Evolutionary conservation across 2,113 vertebrate genomes (phyloP).

Genomic region (Hypocryptadius cinnamomeus): DNA sequence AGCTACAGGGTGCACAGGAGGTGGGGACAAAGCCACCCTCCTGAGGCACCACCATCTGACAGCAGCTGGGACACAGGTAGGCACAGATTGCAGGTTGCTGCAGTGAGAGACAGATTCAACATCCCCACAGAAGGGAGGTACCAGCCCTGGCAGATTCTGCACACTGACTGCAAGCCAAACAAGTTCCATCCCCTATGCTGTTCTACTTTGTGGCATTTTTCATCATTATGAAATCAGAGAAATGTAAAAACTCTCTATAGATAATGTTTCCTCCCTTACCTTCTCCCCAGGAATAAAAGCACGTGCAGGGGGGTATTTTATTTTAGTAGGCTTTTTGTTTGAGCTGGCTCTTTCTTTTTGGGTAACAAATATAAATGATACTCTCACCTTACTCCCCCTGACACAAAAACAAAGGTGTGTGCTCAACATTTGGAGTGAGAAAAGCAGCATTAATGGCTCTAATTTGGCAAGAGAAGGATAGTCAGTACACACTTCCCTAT

Average conservation of each 20-base stretch:
- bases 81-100: neutral
- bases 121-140: neutral
- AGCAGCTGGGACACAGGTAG: conserved; percentile 9
- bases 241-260: neutral
- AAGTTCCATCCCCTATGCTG: neutral
- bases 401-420: neutral
- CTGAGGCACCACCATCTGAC: neutral
- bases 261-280: neutral
- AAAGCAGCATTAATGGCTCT: neutral
- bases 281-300: neutral
- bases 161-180: neutral
- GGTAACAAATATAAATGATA: neutral
- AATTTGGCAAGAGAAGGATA: neutral
- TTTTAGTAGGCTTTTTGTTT: neutral
- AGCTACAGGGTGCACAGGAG: neutral
- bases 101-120: neutral
- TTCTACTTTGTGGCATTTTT: neutral
- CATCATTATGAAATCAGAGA: neutral
- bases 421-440: neutral
- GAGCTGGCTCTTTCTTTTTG: neutral
- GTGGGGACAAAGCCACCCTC: neutral
- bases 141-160: neutral
- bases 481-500: neutral
- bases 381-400: neutral
- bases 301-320: neutral